These are phyloP conservation scores for Pterois miles DNA, from an alignment of 2,797 vertebrate genomes.

Conservation along the genomic window DNA sequence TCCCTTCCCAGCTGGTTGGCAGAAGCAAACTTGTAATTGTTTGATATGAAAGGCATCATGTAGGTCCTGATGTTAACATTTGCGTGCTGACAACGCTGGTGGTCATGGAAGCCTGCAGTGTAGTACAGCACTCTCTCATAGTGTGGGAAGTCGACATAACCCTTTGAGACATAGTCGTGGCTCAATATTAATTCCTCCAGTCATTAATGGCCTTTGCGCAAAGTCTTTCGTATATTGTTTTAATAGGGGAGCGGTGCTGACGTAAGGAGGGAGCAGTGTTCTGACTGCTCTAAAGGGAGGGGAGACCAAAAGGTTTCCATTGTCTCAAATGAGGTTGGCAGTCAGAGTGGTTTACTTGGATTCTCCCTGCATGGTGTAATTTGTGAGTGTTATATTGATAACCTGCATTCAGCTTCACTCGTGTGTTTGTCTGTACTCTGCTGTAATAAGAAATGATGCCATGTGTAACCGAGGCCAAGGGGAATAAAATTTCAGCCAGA, in stretches of 20 bases:
- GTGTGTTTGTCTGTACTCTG: constrained; percentile 61
- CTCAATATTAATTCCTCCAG: constrained; percentile 67
- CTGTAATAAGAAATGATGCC: constrained; percentile 72
- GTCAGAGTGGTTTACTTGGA: constrained; percentile 70
- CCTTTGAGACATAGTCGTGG: constrained; percentile 48
- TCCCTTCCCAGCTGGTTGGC: constrained; percentile 69
- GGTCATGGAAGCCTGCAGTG: constrained; percentile 34
- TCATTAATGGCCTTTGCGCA: constrained; percentile 68
- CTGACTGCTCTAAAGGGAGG: constrained; percentile 70
- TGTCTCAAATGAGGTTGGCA: constrained; percentile 81
- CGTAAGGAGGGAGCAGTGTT: constrained; percentile 73
- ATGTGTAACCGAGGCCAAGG: constrained; percentile 63
- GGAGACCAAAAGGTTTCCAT: constrained; percentile 77
- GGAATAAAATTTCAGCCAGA: constrained; percentile 70
- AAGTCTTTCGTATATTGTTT: constrained; percentile 80
- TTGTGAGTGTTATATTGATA: constrained; percentile 79
- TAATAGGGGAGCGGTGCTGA: constrained; percentile 76
- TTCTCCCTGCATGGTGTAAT: constrained; percentile 76
- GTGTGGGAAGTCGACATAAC: constrained; percentile 49
- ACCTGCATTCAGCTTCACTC: constrained; percentile 66
- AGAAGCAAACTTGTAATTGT: constrained; percentile 55
- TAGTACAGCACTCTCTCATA: neutral
- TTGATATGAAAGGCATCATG: constrained; percentile 65
- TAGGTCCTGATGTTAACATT: constrained; percentile 42
- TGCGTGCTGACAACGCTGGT: constrained; percentile 46